Conservation (phyloP, 2,888 invertebrate genomes). For the Oscheius sp. region DNA sequence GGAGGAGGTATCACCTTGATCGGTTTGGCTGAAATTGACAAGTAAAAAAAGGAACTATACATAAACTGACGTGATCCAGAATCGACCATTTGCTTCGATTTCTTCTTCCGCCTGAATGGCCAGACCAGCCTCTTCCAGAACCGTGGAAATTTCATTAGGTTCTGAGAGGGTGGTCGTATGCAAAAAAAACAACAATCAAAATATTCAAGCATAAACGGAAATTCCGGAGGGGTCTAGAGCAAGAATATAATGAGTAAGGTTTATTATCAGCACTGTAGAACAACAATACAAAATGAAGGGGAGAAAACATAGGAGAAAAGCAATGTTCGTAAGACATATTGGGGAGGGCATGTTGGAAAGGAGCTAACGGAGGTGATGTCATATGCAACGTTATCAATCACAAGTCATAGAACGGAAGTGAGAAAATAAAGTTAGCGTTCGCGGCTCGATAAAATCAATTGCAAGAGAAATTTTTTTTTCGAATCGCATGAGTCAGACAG, state of each 20-base stretch:
- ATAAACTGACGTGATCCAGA: constrained; percentile 40
- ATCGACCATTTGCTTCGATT: constrained; percentile 4
- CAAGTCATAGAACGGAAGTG: constrained; percentile 5
- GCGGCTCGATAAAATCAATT: constrained; percentile 2
- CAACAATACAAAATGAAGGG: not conserved
- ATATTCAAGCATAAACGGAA: not conserved
- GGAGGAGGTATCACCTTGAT: not conserved
- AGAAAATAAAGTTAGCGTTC: constrained; percentile 2
- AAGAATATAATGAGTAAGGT: not conserved
- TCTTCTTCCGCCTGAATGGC: constrained; percentile 49
- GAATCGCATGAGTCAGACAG: too few relatives aligned
- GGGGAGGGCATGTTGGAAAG: constrained; percentile 1
- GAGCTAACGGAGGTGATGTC: constrained; percentile 17
- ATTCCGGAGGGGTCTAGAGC: not conserved
- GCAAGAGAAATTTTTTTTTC: not conserved
- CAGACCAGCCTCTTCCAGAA: constrained; percentile 71
- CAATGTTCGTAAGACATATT: not conserved
- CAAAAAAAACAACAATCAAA: not conserved
- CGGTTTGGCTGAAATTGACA: not conserved
- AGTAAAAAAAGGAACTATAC: not conserved
- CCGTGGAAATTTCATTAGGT: constrained; percentile 20
- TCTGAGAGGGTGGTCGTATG: not conserved
- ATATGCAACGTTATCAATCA: constrained; percentile 24
- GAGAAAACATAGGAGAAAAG: not conserved
- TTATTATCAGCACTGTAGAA: not conserved